Conservation (phyloP, 2,113 vertebrate species). For the Lasiurus borealis region DNA sequence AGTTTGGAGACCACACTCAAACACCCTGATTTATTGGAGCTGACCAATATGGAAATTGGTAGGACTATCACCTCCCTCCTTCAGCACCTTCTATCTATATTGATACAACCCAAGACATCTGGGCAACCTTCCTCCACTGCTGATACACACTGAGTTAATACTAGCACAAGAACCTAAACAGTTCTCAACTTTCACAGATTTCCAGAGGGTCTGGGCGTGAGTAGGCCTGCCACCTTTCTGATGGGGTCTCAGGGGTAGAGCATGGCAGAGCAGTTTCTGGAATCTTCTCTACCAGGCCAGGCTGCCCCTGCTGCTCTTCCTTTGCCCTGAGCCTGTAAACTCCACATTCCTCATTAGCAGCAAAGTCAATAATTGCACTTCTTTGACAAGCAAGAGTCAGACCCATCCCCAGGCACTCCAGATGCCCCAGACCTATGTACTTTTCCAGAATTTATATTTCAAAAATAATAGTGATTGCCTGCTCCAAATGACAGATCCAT, state of each 20-base stretch:
- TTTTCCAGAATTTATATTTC: slow-evolving; percentile 69
- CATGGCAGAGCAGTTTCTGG: neutral
- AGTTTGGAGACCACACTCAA: neutral
- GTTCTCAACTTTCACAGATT: neutral
- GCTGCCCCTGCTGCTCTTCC: neutral
- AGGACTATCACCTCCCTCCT: neutral
- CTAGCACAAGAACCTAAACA: neutral
- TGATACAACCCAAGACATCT: neutral
- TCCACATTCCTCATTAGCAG: slow-evolving; percentile 72
- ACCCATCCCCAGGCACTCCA: slow-evolving; percentile 67
- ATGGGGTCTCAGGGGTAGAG: neutral
- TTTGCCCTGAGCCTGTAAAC: slow-evolving; percentile 60
- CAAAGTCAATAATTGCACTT: slow-evolving; percentile 81
- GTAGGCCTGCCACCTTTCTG: neutral
- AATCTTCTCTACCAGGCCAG: slow-evolving; percentile 28
- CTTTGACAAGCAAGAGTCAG: slow-evolving; percentile 58
- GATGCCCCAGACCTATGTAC: slow-evolving; percentile 48
- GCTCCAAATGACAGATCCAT: slow-evolving; percentile 31
- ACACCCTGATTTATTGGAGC: neutral
- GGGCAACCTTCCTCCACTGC: neutral
- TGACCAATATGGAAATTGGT: neutral
- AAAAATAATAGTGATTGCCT: slow-evolving; percentile 47
- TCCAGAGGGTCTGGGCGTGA: neutral
- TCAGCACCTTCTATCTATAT: neutral
- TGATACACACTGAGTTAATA: neutral